Conservation (phyloP, 1,140 invertebrate species). For the Papilio xuthus region DNA sequence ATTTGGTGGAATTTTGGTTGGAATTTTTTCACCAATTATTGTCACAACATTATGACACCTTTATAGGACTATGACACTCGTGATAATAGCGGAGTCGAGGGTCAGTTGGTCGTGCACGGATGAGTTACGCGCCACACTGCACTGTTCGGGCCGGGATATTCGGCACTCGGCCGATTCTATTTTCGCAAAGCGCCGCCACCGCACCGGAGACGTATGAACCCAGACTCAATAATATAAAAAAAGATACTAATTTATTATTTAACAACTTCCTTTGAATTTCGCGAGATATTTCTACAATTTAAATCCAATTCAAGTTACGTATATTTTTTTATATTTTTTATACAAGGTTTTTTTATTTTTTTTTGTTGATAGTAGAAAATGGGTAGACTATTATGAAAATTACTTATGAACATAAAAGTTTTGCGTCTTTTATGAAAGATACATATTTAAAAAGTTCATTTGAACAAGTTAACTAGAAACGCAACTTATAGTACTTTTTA, state of each 20-base stretch:
- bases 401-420: no score
- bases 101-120: conserved; percentile 41
- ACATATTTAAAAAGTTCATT: no score
- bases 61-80: not conserved
- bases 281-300: no score
- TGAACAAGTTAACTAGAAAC: no score
- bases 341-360: no score
- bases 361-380: no score
- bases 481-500: no score
- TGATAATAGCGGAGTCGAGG: not conserved
- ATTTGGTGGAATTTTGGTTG: no score
- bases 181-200: conserved; percentile 78
- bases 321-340: no score
- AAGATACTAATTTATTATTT: conserved; percentile 46
- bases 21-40: not conserved
- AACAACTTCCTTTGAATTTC: not conserved
- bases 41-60: not conserved
- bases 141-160: conserved; percentile 72
- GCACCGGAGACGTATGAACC: conserved; percentile 66
- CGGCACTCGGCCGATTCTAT: conserved; percentile 76
- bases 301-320: no score
- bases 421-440: no score
- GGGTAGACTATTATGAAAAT: no score
- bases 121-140: conserved; percentile 67
- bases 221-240: conserved; percentile 68